These are phyloP conservation scores for Cromileptes altivelis DNA, from an alignment of 2,113 vertebrate species.

Conservation along the genomic window DNA sequence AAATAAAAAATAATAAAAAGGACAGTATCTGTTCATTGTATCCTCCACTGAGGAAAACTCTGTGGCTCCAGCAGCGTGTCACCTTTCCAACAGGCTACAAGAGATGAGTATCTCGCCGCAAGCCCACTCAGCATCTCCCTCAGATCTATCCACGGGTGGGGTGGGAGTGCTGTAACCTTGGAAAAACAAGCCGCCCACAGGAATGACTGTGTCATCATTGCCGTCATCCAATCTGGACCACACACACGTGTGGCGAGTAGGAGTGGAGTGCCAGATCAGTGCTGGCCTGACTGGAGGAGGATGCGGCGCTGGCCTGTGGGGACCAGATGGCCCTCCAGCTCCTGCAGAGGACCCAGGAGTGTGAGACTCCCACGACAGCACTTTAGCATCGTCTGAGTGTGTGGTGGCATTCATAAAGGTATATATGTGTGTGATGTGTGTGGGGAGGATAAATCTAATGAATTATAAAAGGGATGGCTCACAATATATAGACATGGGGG, in stretches of 20 bases:
- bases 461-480: neutral
- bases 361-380: conserved; percentile 49
- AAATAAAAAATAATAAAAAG: neutral
- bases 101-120: conserved; percentile 49
- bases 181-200: conserved; percentile 79
- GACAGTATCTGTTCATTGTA: neutral
- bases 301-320: conserved; percentile 58
- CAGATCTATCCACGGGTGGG: conserved; percentile 62
- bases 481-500: neutral
- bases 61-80: neutral
- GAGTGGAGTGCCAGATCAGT: conserved; percentile 70
- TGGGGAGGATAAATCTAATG: neutral
- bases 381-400: neutral
- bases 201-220: conserved; percentile 71
- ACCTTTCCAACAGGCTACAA: conserved; percentile 5
- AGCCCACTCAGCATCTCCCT: conserved; percentile 66
- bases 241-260: conserved; percentile 57
- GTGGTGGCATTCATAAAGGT: neutral
- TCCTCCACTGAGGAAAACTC: neutral
- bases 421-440: neutral
- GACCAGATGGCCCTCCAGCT: conserved; percentile 79
- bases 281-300: conserved; percentile 70
- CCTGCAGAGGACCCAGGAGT: conserved; percentile 61
- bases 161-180: conserved; percentile 75
- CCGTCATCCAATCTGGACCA: conserved; percentile 79